Conservation (phyloP, 1,140 invertebrate genomes). For the Atta texana region DNA sequence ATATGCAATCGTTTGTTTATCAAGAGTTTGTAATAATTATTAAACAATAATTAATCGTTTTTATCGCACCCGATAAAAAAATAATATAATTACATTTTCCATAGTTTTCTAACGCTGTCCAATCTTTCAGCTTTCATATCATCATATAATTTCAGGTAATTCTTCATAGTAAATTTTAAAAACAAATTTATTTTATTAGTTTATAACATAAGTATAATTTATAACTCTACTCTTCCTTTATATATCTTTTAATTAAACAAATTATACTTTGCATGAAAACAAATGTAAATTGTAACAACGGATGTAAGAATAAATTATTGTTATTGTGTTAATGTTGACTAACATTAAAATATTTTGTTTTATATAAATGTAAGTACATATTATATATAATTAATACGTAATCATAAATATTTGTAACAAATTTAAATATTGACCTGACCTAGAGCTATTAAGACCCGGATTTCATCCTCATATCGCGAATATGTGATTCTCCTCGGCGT, state of each 20-base stretch:
- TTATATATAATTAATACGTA: not conserved
- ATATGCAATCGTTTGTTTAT: slow-evolving; percentile 2
- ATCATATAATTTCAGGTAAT: not conserved
- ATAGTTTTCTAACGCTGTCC: not conserved
- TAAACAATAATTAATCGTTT: slow-evolving; percentile 3
- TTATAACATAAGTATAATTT: not conserved
- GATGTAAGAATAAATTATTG: not conserved
- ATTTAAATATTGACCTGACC: not conserved
- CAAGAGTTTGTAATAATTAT: not conserved
- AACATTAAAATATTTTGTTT: not conserved
- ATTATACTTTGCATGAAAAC: not conserved
- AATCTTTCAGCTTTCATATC: not conserved
- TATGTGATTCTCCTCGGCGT: slow-evolving; percentile 31
- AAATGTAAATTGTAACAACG: not conserved
- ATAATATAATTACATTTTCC: slow-evolving; percentile 6
- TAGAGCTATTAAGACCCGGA: not conserved
- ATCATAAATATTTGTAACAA: not conserved
- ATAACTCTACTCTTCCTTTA: not conserved
- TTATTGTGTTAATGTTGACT: not conserved
- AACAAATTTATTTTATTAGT: not conserved
- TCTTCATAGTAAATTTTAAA: not conserved
- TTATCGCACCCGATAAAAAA: not conserved
- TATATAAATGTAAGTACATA: not conserved
- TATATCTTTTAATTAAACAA: not conserved
- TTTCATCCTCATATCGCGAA: not conserved